Conservation (phyloP, 92 coral and sea anemone species). For the Actinernus sp. region DNA sequence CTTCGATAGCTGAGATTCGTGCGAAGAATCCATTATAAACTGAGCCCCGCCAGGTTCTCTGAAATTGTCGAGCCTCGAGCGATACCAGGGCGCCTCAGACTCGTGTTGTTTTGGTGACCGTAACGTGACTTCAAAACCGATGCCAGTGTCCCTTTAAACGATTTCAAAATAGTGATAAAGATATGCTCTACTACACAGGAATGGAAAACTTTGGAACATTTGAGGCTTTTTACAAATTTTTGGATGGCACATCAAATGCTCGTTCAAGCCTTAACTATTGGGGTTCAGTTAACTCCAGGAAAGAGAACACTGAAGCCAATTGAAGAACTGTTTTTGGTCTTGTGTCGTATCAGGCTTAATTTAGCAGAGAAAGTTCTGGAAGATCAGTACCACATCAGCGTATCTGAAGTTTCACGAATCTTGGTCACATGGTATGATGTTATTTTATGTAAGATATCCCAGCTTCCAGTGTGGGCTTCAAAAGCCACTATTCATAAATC, state of each 20-base stretch:
- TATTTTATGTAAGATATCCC: constrained; percentile 12
- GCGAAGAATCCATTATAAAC: too few species aligned
- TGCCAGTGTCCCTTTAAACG: too few species aligned
- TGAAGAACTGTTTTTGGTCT: constrained; percentile 9
- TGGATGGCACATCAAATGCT: neutral
- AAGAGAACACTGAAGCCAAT: neutral
- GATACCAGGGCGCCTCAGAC: too few species aligned
- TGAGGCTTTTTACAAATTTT: constrained; percentile 6
- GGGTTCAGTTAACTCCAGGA: neutral
- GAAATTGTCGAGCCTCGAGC: too few species aligned
- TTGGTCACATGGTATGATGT: constrained; percentile 27
- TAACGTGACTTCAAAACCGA: too few species aligned
- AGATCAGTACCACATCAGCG: constrained; percentile 9
- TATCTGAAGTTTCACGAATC: constrained; percentile 4
- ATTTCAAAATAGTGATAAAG: constrained; percentile 6
- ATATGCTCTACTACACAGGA: constrained; percentile 14
- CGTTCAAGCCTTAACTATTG: neutral
- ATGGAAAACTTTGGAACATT: constrained; percentile 4
- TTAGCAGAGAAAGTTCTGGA: constrained; percentile 31
- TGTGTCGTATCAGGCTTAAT: constrained; percentile 16
- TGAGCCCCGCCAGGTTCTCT: too few species aligned
- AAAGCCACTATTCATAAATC: constrained; percentile 36
- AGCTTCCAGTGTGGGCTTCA: constrained; percentile 58
- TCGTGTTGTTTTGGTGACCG: too few species aligned
- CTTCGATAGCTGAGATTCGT: too few species aligned